Percentiles rank a stretch among this genome's conserved stretches.
phyloP scores from a whole-genome alignment of 2,113 vertebrate species.

The Todiramphus chloris region DNA sequence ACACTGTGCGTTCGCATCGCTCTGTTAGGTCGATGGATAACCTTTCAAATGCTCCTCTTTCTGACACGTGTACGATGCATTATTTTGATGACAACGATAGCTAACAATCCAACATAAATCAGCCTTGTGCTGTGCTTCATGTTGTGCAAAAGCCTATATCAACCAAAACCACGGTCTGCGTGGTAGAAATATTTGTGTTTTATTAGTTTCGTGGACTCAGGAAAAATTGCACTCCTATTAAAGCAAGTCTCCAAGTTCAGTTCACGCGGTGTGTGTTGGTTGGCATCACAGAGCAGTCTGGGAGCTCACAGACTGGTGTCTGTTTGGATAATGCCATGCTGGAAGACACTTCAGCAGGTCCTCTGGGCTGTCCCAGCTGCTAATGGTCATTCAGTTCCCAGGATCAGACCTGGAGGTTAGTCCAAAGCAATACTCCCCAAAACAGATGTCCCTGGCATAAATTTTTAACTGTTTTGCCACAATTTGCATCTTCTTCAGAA shows the following conservation, averaged over 20 bases:
- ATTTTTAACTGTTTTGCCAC: background rate
- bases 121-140: fast-evolving
- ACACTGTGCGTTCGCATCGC: fast-evolving
- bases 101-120: background rate
- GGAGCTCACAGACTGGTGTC: background rate
- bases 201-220: background rate
- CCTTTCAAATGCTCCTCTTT: fast-evolving
- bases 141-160: background rate
- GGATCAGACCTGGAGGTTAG: background rate
- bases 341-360: background rate
- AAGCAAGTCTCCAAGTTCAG: background rate
- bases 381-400: fast-evolving
- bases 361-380: background rate
- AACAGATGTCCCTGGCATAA: background rate
- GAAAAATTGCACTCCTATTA: background rate
- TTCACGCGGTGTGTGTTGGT: background rate
- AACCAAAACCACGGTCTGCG: fast-evolving
- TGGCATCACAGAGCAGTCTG: background rate
- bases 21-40: fast-evolving
- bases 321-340: background rate
- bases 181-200: background rate
- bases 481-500: background rate
- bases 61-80: fast-evolving
- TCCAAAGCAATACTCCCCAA: background rate
- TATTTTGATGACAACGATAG: background rate